A percentile compares a stretch with the other conserved stretches of the same genome.
Conservation (phyloP, 2,888 invertebrate genomes). For the Caprella mutica region DNA sequence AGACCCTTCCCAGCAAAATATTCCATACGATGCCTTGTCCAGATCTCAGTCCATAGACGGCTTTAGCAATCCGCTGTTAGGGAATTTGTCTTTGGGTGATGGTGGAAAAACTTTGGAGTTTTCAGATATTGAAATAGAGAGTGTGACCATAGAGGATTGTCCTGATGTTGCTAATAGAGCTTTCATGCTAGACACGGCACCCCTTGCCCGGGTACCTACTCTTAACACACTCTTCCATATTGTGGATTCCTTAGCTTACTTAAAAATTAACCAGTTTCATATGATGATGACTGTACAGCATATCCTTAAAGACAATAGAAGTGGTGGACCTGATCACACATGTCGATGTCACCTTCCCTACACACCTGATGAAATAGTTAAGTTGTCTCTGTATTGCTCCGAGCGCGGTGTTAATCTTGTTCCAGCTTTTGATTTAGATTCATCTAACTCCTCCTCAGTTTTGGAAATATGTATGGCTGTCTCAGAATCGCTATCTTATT, state of each 20-base stretch:
- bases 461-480: conserved; percentile 38
- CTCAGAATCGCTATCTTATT: conserved; percentile 47
- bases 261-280: conserved; percentile 49
- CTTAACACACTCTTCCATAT: conserved; percentile 46
- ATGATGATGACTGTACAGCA: conserved; percentile 40
- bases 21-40: not conserved
- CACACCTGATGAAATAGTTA: conserved; percentile 45
- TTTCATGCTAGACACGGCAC: conserved; percentile 49
- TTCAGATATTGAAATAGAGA: conserved; percentile 36
- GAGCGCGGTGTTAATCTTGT: conserved; percentile 47
- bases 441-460: conserved; percentile 39
- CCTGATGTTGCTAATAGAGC: conserved; percentile 49
- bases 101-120: conserved; percentile 38
- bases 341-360: conserved; percentile 11
- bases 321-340: not conserved
- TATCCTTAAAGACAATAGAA: conserved; percentile 35
- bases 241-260: conserved; percentile 45
- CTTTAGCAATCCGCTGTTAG: not conserved
- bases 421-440: conserved; percentile 48
- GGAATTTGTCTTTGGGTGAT: conserved; percentile 37
- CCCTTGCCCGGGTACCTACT: conserved; percentile 48
- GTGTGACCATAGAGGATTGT: conserved; percentile 48
- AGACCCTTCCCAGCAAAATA: not conserved
- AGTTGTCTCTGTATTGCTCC: conserved; percentile 48
- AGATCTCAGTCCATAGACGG: not conserved